Percentiles rank a stretch among this genome's conserved stretches.
These are phyloP conservation scores for Craniophora ligustri DNA, from an alignment of 2,888 invertebrate species.

Conservation along the genomic window DNA sequence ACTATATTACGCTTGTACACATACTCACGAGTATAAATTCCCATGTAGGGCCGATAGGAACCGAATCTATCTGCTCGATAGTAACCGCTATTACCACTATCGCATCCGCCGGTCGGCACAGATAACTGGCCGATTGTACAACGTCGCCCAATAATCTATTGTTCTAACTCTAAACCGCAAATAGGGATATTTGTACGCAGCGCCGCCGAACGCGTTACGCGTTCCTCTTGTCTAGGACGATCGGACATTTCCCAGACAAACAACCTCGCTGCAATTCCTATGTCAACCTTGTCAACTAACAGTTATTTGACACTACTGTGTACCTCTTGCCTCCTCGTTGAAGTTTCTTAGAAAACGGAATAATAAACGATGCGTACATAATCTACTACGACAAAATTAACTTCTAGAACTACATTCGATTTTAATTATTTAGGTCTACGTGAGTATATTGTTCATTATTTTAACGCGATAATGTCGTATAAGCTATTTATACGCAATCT, in stretches of 20 bases:
- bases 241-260: constrained; percentile 64
- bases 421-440: constrained; percentile 51
- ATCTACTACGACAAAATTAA: constrained; percentile 24
- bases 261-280: constrained; percentile 61
- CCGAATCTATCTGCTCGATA: constrained; percentile 77
- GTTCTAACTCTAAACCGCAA: constrained; percentile 67
- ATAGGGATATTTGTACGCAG: constrained; percentile 66
- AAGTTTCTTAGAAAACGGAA: constrained; percentile 43
- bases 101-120: constrained; percentile 74
- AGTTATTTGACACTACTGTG: constrained; percentile 55
- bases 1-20: constrained; percentile 50
- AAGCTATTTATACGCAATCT: constrained; percentile 57
- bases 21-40: constrained; percentile 70
- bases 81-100: constrained; percentile 83
- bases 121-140: constrained; percentile 72
- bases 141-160: constrained; percentile 76
- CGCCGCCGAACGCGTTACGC: constrained; percentile 17
- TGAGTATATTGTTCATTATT: constrained; percentile 56
- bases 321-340: constrained; percentile 22
- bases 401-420: constrained; percentile 41
- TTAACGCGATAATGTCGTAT: constrained; percentile 58
- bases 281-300: constrained; percentile 54
- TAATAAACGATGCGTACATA: constrained; percentile 37
- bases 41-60: constrained; percentile 76
- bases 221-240: constrained; percentile 12